Base-by-base conservation (phyloP, 2,888 invertebrate species). In the Hemithea aestivaria region DNA sequence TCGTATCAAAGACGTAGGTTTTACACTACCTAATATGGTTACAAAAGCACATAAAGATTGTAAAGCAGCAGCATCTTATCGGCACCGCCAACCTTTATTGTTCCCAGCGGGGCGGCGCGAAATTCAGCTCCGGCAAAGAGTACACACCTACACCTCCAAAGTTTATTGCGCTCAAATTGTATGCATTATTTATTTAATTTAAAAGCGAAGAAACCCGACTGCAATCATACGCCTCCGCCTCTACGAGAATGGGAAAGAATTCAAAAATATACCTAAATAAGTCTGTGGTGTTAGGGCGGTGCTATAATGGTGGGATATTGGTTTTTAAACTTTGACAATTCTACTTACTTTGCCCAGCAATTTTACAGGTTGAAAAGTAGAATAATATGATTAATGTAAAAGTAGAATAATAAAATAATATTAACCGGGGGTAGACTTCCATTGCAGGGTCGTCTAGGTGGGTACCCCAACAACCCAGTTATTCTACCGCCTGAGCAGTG, bases 131-230 rank as follows among this genome's bases (percentile, higher is more conserved):
- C 35, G 40, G 68, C 73, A 73, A 67, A 67, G 66, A 66, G 71
- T 72, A 65, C 52, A 67, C 66, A 73, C 73, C 69, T 74, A 69
- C 76, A 75, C 73, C 78, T 77, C 64, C 69, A 69, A 71, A 78
- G 72, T 83, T 83, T 83, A 84, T 79, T 81, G 80, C 79, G 74
- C 82, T 77, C 81, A 83, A 84, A 84, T 84, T 83, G 81, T 83
- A 62, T 84, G 84, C 73, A 84, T 84, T 82, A 84, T 83, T 84
- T 84, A 84, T 84, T 84, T 84, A 83, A 84, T 84, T 84, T 84
- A 83, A 82, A 83, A 81, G 84, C 77, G 79, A 82, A 83, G 84
- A 84, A 80, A 77, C 78, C 74, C 72, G 61, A 64, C 71, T 71
- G 68, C 74, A 67, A 73, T 78, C 74, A 77, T 78, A 70, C 66